Base-by-base conservation (phyloP, 1,140 invertebrate genomes). In the Bombus vancouverensis region DNA sequence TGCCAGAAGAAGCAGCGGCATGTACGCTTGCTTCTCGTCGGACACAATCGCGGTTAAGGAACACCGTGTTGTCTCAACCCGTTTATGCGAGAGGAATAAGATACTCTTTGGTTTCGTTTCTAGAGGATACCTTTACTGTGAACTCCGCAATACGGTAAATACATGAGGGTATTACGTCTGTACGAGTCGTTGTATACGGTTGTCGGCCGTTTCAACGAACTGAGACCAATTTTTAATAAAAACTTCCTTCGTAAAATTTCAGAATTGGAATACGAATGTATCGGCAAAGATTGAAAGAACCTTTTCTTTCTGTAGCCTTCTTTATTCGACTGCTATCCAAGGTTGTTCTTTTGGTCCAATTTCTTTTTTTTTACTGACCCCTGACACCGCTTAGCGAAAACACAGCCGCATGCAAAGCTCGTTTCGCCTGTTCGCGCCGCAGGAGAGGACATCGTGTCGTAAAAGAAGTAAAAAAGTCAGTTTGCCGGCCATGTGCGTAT, bases 401-500 rank as follows among this genome's bases (percentile, higher is more conserved):
- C 88, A 57, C 66, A 90, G 75, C 84, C 92, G 81, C 83, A 79
- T 87, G 85, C 86, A 86, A 82, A 92, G 88, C 87, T 90, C 65
- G 73, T 91, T 91, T 90, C 72, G 81, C 39, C 53, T 79, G 62
- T 81, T 70, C 87, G 79, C 91, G 90, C 90, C 85, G 91, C 78
- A 86, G 89, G 88, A 87, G 87, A 89, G 81, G 84, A 78, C 87
- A 53, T 81, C 76, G 53, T 68, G 81, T 79, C 71, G 62, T 80
- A 68, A 81, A 79, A 81, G 47, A 78, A 47, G 77, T 44, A 84
- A 88, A 87, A 88, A 90, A 88, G 75, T 84, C 53, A 81, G 89
- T 79, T 86, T 74, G 79, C 89, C 39, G 88, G 90, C 92, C 92
- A 93, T 93, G 89, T 92, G 92, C 86, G 83, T 87, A 84, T 75